Percentiles rank a stretch among this genome's conserved stretches.
Evolutionary conservation across 2,888 invertebrate species (phyloP).

Genomic region (Glaucopsyche alexis): DNA sequence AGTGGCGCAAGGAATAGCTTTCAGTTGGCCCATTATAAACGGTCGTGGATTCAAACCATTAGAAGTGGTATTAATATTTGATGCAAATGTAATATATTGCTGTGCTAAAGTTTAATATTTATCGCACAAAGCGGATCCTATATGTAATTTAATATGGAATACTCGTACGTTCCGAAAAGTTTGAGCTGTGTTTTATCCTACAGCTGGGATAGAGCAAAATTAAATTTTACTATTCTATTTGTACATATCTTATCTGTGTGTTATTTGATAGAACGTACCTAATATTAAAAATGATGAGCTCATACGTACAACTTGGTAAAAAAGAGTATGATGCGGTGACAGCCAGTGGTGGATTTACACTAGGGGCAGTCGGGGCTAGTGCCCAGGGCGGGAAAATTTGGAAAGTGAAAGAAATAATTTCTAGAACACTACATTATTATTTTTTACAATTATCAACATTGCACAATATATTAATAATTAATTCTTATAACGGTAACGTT

Average conservation of each 20-base stretch:
- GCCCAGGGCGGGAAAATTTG: too few species aligned
- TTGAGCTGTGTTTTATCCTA: neutral
- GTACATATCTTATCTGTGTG: neutral
- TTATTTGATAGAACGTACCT: too few species aligned
- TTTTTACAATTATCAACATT: too few species aligned
- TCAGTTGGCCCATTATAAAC: slow-evolving; percentile 26
- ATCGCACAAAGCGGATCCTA: slow-evolving; percentile 16
- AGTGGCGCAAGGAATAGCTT: slow-evolving; percentile 27
- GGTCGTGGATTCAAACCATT: slow-evolving; percentile 26
- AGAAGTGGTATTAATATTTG: slow-evolving; percentile 23
- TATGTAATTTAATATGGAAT: slow-evolving; percentile 11
- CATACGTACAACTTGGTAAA: too few species aligned
- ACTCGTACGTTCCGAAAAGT: neutral
- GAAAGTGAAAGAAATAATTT: too few species aligned
- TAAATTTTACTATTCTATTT: slow-evolving; percentile 7
- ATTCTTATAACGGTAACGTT: too few species aligned
- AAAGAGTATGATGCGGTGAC: too few species aligned
- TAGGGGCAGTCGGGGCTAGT: too few species aligned
- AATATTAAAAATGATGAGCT: too few species aligned
- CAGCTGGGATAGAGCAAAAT: neutral
- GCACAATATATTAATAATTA: too few species aligned
- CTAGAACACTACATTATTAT: too few species aligned
- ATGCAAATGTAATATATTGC: slow-evolving; percentile 22
- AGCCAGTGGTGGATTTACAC: too few species aligned
- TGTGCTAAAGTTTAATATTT: slow-evolving; percentile 24